Percentiles rank a stretch among this genome's conserved stretches.
Evolutionary conservation across 23 tunicate genomes (phyloP).

Genomic region (Diplosoma virens): DNA sequence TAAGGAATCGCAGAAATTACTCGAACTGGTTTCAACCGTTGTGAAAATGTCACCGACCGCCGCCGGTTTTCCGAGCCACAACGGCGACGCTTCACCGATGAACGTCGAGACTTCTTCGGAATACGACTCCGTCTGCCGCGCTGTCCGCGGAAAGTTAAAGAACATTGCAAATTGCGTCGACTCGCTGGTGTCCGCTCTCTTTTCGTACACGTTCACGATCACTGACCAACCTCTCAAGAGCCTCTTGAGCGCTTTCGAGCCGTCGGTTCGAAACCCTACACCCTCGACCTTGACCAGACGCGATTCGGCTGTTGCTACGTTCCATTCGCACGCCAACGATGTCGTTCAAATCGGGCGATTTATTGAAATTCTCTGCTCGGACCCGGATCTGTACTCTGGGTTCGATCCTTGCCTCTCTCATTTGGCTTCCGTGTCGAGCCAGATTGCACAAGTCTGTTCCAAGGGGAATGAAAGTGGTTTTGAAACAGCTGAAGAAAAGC

Average conservation of each 20-base stretch:
- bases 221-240: slow-evolving; percentile 21
- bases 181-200: not conserved
- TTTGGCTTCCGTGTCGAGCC: not conserved
- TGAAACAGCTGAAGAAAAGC: not conserved
- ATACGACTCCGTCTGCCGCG: slow-evolving; percentile 30
- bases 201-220: slow-evolving; percentile 11
- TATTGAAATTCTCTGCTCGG: not conserved
- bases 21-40: slow-evolving; percentile 22
- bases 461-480: not conserved
- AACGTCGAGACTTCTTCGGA: not conserved
- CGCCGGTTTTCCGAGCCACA: not conserved
- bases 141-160: slow-evolving; percentile 17
- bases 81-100: not conserved
- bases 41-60: not conserved
- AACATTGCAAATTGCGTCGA: not conserved
- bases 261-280: not conserved
- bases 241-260: not conserved
- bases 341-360: not conserved
- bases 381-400: not conserved
- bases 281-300: not conserved
- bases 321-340: slow-evolving; percentile 18
- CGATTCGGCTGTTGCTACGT: not conserved
- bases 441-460: not conserved
- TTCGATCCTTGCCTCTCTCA: not conserved
- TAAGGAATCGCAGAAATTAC: slow-evolving; percentile 25